phyloP scores from a whole-genome alignment of 2,888 invertebrate species.

The Teleiodes luculella region DNA sequence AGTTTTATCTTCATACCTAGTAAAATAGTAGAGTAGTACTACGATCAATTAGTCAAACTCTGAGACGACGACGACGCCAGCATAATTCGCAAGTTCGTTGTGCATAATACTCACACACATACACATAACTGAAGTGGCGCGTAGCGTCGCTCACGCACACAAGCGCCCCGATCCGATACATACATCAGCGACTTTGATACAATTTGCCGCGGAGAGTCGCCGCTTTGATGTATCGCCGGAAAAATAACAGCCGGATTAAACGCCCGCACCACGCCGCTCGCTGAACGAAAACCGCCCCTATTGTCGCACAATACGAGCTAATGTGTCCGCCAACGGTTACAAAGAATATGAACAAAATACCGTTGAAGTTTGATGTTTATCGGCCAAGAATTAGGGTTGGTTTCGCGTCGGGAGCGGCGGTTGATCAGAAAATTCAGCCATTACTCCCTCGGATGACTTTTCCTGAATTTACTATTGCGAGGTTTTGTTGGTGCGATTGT shows the following conservation, averaged over 20 bases:
- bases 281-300: not conserved
- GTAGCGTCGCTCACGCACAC: not conserved
- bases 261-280: conserved; percentile 30
- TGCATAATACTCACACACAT: not conserved
- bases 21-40: too few species aligned
- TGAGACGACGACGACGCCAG: too few species aligned
- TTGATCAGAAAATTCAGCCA: conserved; percentile 52
- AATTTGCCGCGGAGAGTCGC: conserved; percentile 63
- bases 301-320: not conserved
- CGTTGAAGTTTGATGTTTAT: conserved; percentile 7
- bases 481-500: conserved; percentile 59
- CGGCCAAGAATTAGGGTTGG: conserved; percentile 15
- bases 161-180: conserved; percentile 27
- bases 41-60: too few species aligned
- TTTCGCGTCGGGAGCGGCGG: conserved; percentile 11
- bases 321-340: not conserved
- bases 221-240: conserved; percentile 67
- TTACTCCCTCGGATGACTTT: conserved; percentile 58
- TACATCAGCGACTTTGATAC: conserved; percentile 65
- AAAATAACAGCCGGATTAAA: conserved; percentile 66
- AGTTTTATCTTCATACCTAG: too few species aligned
- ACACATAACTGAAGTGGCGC: not conserved
- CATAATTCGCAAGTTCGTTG: not conserved
- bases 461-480: conserved; percentile 55
- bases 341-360: not conserved